Conservation (phyloP, 1,140 invertebrate genomes). For the Matsumurasca onukii region DNA sequence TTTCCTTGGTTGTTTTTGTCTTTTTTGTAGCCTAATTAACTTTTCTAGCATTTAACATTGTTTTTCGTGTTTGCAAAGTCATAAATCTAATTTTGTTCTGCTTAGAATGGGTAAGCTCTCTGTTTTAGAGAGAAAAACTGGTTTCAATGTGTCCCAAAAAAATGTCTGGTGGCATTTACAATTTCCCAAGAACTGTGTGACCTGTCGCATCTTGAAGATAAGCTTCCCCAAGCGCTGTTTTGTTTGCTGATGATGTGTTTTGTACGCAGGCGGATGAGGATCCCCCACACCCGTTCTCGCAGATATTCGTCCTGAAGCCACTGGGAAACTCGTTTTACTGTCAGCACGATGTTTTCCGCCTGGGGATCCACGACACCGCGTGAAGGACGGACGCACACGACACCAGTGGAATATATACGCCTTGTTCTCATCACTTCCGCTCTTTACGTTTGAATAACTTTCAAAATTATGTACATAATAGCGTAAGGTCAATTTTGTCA, state of each 20-base stretch:
- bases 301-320: constrained; percentile 88
- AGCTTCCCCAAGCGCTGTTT: no score
- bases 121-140: no score
- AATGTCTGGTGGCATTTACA: no score
- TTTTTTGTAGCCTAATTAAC: no score
- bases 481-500: background rate
- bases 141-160: no score
- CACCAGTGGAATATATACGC: constrained; percentile 7
- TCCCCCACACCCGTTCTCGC: constrained; percentile 86
- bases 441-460: background rate
- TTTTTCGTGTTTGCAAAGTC: no score
- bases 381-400: constrained; percentile 47
- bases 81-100: no score
- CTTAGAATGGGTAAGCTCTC: no score
- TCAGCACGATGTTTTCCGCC: constrained; percentile 90
- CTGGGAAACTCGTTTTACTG: constrained; percentile 81
- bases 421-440: constrained; percentile 6
- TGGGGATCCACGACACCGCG: constrained; percentile 82
- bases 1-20: no score
- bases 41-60: no score
- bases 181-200: no score
- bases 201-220: no score
- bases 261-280: constrained; percentile 86
- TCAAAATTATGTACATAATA: background rate
- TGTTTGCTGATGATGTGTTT: constrained; percentile 20